phyloP scores from a whole-genome alignment of 2,113 vertebrate species.

The Piaya cayana region DNA sequence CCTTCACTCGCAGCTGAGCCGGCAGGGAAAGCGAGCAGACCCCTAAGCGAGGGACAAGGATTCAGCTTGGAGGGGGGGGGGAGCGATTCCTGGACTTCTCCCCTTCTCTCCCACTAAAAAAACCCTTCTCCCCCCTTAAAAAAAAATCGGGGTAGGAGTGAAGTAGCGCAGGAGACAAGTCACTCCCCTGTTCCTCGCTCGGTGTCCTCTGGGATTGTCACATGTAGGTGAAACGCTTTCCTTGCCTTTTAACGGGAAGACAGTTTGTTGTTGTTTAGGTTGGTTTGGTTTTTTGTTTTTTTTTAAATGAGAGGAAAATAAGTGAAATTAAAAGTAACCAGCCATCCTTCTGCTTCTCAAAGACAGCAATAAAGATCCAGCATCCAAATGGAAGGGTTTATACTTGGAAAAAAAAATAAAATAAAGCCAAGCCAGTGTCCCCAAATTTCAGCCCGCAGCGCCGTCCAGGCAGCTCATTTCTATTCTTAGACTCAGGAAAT shows the following conservation, averaged over 20 bases:
- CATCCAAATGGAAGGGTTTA: conserved; percentile 22
- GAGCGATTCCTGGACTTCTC: neutral
- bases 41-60: conserved; percentile 18
- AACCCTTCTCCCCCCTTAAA: conserved; percentile 34
- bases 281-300: no score
- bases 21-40: neutral
- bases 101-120: no score
- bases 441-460: conserved; percentile 73
- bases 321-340: conserved; percentile 55
- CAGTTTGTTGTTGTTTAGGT: no score
- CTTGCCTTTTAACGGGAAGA: conserved; percentile 5
- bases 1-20: neutral
- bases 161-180: conserved; percentile 31
- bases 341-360: conserved; percentile 32
- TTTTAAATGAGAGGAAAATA: neutral
- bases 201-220: conserved; percentile 40
- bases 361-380: conserved; percentile 50
- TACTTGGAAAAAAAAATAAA: conserved; percentile 43
- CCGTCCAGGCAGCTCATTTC: conserved; percentile 71
- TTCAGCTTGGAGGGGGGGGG: conserved; percentile 30
- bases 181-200: conserved; percentile 16
- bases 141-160: neutral
- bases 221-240: conserved; percentile 41
- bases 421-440: conserved; percentile 52
- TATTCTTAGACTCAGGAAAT: conserved; percentile 80